phyloP scores from a whole-genome alignment of 2,888 invertebrate genomes.

The Hypena proboscidalis region DNA sequence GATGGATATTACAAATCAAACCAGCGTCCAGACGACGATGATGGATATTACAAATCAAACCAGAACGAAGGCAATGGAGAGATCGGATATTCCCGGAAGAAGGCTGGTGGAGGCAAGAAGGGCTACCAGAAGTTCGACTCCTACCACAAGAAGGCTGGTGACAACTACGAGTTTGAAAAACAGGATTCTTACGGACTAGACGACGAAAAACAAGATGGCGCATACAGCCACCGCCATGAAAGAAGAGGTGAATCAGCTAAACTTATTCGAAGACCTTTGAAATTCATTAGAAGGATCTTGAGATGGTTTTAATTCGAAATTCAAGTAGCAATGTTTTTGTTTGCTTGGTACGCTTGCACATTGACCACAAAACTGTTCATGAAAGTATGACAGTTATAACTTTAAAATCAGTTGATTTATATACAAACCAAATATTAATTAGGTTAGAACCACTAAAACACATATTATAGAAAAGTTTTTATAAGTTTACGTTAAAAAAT shows the following conservation, averaged over 20 bases:
- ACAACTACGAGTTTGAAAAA: constrained; percentile 89
- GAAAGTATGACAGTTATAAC: too few species aligned
- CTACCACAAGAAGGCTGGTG: constrained; percentile 90
- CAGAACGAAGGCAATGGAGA: constrained; percentile 87
- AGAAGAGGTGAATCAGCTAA: constrained; percentile 67
- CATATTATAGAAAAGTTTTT: too few species aligned
- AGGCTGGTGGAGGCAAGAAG: constrained; percentile 87
- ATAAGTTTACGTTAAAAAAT: too few species aligned
- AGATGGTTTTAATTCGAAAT: constrained; percentile 51
- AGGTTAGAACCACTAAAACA: too few species aligned
- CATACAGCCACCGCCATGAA: constrained; percentile 70
- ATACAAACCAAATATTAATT: too few species aligned
- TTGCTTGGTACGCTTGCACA: too few species aligned
- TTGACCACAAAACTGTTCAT: too few species aligned
- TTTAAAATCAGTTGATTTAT: too few species aligned
- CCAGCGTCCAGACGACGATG: constrained; percentile 86
- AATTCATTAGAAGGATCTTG: constrained; percentile 56
- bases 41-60: constrained; percentile 87
- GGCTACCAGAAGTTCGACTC: constrained; percentile 91
- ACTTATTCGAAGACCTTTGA: constrained; percentile 58
- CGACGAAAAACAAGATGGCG: constrained; percentile 76
- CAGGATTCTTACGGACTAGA: constrained; percentile 87
- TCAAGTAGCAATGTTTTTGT: too few species aligned
- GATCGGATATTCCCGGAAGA: constrained; percentile 87
- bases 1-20: constrained; percentile 86